phyloP scores from a whole-genome alignment of 2,797 vertebrate genomes.

The Xiphorhynchus erythropygius region DNA sequence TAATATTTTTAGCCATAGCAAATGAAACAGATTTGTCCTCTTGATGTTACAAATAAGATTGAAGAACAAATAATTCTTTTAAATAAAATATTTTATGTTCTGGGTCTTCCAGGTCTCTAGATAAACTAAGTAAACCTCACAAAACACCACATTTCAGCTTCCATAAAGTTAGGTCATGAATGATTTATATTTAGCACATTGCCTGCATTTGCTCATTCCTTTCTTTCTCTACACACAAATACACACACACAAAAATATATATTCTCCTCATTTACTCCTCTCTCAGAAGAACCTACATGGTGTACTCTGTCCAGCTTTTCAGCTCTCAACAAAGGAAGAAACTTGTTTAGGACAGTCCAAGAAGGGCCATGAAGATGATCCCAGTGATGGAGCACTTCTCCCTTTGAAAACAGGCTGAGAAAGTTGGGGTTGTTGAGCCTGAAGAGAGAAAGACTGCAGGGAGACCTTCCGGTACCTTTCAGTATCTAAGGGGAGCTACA shows the following conservation, averaged over 20 bases:
- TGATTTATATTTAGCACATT: neutral
- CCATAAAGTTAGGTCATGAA: neutral
- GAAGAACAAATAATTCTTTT: neutral
- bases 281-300: accelerated
- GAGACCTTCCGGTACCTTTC: too few species aligned
- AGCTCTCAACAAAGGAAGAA: neutral
- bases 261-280: neutral
- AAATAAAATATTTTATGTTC: neutral
- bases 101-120: neutral
- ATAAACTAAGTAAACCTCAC: neutral
- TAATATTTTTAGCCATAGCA: neutral
- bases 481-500: accelerated
- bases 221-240: neutral
- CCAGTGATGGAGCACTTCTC: neutral
- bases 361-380: neutral
- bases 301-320: neutral
- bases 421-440: neutral
- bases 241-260: neutral
- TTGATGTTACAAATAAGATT: neutral
- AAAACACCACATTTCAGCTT: neutral
- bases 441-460: neutral
- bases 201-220: neutral
- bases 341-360: neutral
- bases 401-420: neutral
- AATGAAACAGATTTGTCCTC: neutral